phyloP scores from a whole-genome alignment of 1,140 invertebrate genomes.

The Drosophila aff. region DNA sequence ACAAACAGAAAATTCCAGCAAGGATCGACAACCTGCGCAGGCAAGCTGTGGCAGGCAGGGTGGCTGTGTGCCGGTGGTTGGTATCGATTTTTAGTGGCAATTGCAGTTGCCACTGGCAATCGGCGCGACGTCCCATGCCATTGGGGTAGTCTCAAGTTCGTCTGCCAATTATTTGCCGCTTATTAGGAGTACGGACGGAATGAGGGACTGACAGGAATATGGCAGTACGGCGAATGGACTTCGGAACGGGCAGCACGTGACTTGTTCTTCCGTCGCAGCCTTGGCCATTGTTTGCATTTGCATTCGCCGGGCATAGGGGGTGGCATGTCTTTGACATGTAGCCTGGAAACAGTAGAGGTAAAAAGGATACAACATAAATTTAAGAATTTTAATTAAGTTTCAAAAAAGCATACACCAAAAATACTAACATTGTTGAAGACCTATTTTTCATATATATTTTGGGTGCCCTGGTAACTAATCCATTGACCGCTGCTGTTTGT shows the following conservation, averaged over 20 bases:
- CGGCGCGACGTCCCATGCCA: constrained; percentile 37
- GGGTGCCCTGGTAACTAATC: not conserved
- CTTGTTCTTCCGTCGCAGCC: constrained; percentile 72
- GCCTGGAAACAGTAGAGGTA: constrained; percentile 29
- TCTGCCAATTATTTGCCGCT: constrained; percentile 83
- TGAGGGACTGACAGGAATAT: constrained; percentile 15
- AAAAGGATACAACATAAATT: not conserved
- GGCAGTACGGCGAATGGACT: constrained; percentile 21
- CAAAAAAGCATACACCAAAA: not conserved
- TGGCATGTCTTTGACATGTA: constrained; percentile 65
- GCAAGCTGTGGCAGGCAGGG: constrained; percentile 27
- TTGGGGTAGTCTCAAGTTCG: constrained; percentile 83
- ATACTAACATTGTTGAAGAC: not conserved
- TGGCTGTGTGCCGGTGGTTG: constrained; percentile 41
- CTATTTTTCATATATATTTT: not conserved
- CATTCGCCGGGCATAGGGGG: constrained; percentile 40
- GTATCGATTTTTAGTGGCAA: constrained; percentile 77
- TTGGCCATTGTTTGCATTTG: constrained; percentile 76
- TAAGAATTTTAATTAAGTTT: not conserved
- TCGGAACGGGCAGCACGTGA: constrained; percentile 67
- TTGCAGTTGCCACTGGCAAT: constrained; percentile 54
- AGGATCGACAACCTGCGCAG: constrained; percentile 77
- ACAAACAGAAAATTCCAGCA: constrained; percentile 61
- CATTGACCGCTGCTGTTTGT: constrained; percentile 17
- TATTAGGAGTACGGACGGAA: constrained; percentile 56